Base-by-base conservation (phyloP, 2,797 vertebrate species). In the Clarias fuscus region DNA sequence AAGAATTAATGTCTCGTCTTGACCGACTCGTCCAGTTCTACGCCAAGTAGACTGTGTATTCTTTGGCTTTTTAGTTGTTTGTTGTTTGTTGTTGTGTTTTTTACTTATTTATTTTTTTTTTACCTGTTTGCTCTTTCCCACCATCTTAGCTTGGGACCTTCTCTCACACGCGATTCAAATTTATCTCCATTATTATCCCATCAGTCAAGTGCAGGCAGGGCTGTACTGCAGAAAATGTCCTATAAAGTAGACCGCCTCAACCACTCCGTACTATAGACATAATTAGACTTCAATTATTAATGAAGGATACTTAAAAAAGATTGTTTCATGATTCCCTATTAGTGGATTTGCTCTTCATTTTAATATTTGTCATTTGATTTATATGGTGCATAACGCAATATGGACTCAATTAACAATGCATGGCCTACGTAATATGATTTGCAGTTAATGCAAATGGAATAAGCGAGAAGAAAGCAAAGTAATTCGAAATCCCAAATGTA, bases 261-360 rank as follows among this genome's bases (percentile, higher is more conserved):
- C 93, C 62, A 93, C 95, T 92, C 95, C 93, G 94, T 94, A 93
- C 88, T 87, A 93, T 91, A 95, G 93, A 96, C 95, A 96, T 97
- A 96, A 97, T 97, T 97, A 94, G 95, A 97, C 95, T 96, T 96
- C 95, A 96, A 96, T 97, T 96, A 97, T 97, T 97, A 97, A 97
- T 97, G 95, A 94, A 94, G 93, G 94, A 96, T 96, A 96, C 93
- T 96, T 96, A 92, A 95, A 95, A 96, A 96, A 96, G 95, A 97
- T 96, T 96, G 96, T 96, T 96, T 97, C 96, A 96, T 96, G 95
- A 96, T 96, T 96, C 95, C 94, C 96, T 96, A 96, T 96, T 97
- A 96, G 93, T 94, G 94, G 95, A 96, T 96, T 96, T 96, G 96
- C 96, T 96, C 96, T 97, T 97, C 95, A 96, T 96, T 96, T 96